Conservation (phyloP, 2,113 vertebrate species). For the Ctenodactylus gundi region DNA sequence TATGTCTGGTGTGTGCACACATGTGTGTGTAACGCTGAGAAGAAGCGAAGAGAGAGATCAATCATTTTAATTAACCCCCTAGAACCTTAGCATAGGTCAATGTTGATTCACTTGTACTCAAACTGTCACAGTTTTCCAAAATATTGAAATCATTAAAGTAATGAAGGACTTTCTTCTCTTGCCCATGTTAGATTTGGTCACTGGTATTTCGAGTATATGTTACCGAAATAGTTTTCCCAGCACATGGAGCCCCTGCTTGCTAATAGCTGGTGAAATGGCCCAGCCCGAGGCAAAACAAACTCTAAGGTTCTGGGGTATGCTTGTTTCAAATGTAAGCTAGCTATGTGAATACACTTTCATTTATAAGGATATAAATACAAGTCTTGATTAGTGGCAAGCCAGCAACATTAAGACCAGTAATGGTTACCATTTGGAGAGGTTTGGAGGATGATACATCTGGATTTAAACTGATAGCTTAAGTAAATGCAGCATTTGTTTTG, state of each 20-base stretch:
- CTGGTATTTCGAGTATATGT: neutral
- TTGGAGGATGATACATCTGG: conserved; percentile 21
- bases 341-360: neutral
- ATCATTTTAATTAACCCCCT: neutral
- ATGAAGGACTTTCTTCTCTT: neutral
- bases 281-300: neutral
- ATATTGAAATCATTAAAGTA: neutral
- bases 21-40: neutral
- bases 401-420: conserved; percentile 54
- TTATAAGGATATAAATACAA: conserved; percentile 37
- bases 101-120: neutral
- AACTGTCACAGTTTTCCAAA: neutral
- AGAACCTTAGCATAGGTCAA: neutral
- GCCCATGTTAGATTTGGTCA: neutral
- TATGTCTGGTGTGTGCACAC: neutral
- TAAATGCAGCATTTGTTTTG: conserved; percentile 54
- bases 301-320: neutral
- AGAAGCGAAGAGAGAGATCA: neutral
- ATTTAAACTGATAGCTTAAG: conserved; percentile 52
- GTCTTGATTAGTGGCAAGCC: conserved; percentile 27
- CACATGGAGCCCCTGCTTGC: neutral
- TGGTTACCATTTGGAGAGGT: conserved; percentile 26
- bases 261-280: neutral
- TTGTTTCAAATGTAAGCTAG: conserved; percentile 10
- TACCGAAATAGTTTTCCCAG: neutral